phyloP scores from a whole-genome alignment of 2,888 invertebrate genomes.

The Junonia oenone region DNA sequence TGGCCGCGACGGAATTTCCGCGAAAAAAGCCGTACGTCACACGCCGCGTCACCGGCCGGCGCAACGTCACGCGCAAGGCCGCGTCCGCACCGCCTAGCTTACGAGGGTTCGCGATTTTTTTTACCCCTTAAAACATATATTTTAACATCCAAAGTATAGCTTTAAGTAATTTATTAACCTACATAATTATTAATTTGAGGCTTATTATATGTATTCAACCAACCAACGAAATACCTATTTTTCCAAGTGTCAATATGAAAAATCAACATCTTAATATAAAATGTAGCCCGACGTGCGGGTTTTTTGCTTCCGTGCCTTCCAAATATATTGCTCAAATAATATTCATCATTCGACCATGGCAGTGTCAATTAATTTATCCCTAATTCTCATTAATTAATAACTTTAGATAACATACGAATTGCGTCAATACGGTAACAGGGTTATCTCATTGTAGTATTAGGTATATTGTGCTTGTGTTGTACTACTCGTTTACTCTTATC shows the following conservation, averaged over 20 bases:
- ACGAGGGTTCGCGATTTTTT: neutral
- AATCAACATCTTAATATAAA: neutral
- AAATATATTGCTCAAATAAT: neutral
- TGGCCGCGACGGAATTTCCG: conserved; percentile 69
- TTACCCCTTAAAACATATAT: neutral
- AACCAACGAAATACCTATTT: neutral
- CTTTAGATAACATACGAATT: conserved; percentile 15
- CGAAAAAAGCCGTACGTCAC: conserved; percentile 71
- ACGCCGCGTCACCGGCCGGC: conserved; percentile 46
- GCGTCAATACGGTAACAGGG: conserved; percentile 10
- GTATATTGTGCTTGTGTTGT: neutral
- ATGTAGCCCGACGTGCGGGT: neutral
- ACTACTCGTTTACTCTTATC: neutral
- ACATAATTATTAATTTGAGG: too few relatives aligned
- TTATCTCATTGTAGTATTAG: neutral
- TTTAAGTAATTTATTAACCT: too few relatives aligned
- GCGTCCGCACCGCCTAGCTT: conserved; percentile 34
- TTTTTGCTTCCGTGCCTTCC: neutral
- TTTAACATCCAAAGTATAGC: too few relatives aligned
- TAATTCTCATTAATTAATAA: conserved; percentile 23
- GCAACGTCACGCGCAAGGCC: conserved; percentile 66
- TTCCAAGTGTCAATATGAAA: neutral
- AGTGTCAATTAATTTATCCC: conserved; percentile 17
- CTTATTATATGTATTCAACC: too few relatives aligned
- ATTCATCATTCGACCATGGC: neutral